phyloP scores from a whole-genome alignment of 1,140 invertebrate genomes.

The Drosophila nannoptera region DNA sequence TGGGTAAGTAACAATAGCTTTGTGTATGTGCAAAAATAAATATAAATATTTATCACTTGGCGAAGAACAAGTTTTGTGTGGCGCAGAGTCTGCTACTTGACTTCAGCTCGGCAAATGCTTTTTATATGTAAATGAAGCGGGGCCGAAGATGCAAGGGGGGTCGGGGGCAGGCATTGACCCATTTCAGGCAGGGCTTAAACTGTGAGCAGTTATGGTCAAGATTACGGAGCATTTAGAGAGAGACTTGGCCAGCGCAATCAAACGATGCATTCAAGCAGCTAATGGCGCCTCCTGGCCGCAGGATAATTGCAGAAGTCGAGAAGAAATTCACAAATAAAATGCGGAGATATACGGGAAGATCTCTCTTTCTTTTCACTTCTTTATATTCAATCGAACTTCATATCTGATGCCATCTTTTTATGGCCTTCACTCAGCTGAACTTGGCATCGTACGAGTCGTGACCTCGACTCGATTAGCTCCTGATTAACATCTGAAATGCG shows the following conservation, averaged over 20 bases:
- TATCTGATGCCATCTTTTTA: neutral
- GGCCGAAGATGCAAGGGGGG: conserved; percentile 6
- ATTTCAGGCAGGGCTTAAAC: conserved; percentile 44
- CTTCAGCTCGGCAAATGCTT: conserved; percentile 30
- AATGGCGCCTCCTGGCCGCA: conserved; percentile 7
- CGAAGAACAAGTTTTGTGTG: conserved; percentile 36
- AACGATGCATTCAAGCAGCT: conserved; percentile 46
- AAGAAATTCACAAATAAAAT: too few species aligned
- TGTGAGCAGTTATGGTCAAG: conserved; percentile 26
- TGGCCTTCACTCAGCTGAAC: neutral
- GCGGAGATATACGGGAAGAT: too few species aligned
- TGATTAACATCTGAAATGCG: conserved; percentile 37
- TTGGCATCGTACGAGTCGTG: neutral
- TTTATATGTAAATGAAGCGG: conserved; percentile 63
- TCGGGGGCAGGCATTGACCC: conserved; percentile 50
- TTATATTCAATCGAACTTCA: conserved; percentile 3
- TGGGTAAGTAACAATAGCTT: conserved; percentile 8
- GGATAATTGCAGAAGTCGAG: conserved; percentile 9
- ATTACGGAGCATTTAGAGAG: conserved; percentile 23
- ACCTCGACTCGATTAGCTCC: conserved; percentile 17
- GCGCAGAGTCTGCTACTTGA: conserved; percentile 12
- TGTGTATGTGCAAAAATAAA: conserved; percentile 66
- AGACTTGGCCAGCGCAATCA: conserved; percentile 43
- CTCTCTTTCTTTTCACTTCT: too few species aligned
- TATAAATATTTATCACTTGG: conserved; percentile 73